Base-by-base conservation (phyloP, 64 coral and sea anemone species). In the Porites australiensis region DNA sequence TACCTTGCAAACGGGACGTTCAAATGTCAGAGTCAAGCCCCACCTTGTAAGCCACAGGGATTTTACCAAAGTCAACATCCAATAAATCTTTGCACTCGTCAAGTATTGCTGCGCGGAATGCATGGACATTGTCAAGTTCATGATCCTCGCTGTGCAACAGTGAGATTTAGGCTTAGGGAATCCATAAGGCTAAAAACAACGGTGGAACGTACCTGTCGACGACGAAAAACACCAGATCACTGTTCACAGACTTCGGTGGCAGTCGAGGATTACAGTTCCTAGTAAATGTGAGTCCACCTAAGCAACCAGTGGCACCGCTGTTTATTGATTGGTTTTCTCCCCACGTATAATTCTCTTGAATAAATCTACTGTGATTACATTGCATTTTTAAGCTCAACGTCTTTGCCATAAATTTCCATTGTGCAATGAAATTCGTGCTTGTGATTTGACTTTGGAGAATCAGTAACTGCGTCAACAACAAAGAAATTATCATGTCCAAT, bases 11-110 rank as follows among this genome's bases (percentile, higher is more conserved):
- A 37, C 27, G 27, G 27, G 27, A 37, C 1, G 27, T 37, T 37
- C 27, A 37, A 37, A 37, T 37, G 53, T 73, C 70, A 54, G 19
- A 27, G 53, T 88, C 86, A 6, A 88, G 50, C 73, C 58, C 75
- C 86, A 88, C 75, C 23, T 70, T 54, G 58, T 88, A 88, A 10
- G 27, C 21, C 58, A 59, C 47, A 58, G 50, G 70, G 53, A 64
- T 18, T 23, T 88, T 58, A 16, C 86, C 86, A 58, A 88, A 22
- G 50, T 88, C 58, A 12, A 58, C 70, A 4, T 88, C 86, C 74
- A 88, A 88, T 55, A 75, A 75, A 18, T 88, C 86, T 10, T 75
- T 88, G 71, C 47, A 74, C 71, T 74, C 37, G 59, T 58, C 70
- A 88, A 75, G 50, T 0, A 88, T 13, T 2, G 86, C 53, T 88